Conservation (phyloP, 2,113 vertebrate species). For the Leiothrix lutea region DNA sequence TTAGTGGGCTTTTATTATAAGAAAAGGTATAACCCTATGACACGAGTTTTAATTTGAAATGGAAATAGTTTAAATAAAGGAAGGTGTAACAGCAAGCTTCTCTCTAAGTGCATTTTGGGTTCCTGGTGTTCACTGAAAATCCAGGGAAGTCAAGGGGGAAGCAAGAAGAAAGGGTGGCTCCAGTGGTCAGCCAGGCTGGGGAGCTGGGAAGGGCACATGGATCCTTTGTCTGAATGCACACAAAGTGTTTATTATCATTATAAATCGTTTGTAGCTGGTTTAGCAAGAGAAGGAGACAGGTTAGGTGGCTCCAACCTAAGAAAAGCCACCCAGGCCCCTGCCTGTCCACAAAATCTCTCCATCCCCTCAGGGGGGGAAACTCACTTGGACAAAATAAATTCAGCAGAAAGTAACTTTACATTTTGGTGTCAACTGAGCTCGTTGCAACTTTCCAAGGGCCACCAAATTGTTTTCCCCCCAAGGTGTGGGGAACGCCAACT, state of each 20-base stretch:
- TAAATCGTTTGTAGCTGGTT: neutral
- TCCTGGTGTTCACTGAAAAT: neutral
- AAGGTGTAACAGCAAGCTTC: neutral
- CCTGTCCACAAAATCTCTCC: neutral
- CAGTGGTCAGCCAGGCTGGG: accelerated
- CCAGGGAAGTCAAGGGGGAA: neutral
- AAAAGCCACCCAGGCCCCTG: neutral
- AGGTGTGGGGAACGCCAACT: neutral
- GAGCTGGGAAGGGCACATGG: accelerated
- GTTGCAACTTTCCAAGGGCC: neutral
- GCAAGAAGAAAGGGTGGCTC: neutral
- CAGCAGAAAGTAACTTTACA: neutral
- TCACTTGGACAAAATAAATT: neutral
- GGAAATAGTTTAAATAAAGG: neutral
- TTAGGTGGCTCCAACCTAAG: neutral
- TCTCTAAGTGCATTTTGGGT: neutral
- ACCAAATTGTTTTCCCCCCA: neutral
- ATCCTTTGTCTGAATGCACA: neutral
- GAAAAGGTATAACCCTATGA: neutral
- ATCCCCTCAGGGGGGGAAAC: accelerated
- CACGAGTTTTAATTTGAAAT: neutral
- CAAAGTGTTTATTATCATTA: neutral
- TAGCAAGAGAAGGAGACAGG: neutral
- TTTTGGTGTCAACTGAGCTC: neutral
- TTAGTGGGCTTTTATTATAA: neutral